phyloP scores from a whole-genome alignment of 2,797 vertebrate species.

The Mycteria americana region DNA sequence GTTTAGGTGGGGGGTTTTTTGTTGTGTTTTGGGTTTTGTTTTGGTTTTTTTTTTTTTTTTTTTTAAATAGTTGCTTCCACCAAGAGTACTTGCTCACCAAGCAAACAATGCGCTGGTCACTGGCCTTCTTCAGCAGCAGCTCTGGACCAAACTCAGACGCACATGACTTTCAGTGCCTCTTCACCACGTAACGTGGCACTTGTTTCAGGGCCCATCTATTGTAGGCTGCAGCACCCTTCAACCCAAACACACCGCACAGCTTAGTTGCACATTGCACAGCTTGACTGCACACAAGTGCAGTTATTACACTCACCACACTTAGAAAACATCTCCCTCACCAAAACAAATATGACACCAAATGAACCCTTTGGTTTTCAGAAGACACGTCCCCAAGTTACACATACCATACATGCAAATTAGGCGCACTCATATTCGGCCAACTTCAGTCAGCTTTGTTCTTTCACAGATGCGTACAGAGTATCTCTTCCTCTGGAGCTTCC shows the following conservation, averaged over 20 bases:
- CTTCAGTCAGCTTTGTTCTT: neutral
- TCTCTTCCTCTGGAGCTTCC: neutral
- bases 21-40: too few relatives aligned
- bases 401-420: neutral
- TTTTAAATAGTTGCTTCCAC: neutral
- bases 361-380: neutral
- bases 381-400: neutral
- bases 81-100: neutral
- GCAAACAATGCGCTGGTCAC: neutral
- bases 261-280: neutral
- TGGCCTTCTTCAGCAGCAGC: neutral
- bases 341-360: neutral
- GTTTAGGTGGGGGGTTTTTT: too few relatives aligned
- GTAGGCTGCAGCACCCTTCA: neutral
- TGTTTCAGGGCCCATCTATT: neutral
- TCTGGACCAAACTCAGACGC: neutral
- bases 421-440: neutral
- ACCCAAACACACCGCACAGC: neutral
- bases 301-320: neutral
- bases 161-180: neutral
- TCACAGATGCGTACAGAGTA: neutral
- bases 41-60: neutral
- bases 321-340: neutral
- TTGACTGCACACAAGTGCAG: neutral
- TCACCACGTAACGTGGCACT: rapidly evolving